Evolutionary conservation across 2,888 invertebrate species (phyloP), one percentile per base, ranked within the genome.

Genomic region (Agonopterix heracliana): DNA sequence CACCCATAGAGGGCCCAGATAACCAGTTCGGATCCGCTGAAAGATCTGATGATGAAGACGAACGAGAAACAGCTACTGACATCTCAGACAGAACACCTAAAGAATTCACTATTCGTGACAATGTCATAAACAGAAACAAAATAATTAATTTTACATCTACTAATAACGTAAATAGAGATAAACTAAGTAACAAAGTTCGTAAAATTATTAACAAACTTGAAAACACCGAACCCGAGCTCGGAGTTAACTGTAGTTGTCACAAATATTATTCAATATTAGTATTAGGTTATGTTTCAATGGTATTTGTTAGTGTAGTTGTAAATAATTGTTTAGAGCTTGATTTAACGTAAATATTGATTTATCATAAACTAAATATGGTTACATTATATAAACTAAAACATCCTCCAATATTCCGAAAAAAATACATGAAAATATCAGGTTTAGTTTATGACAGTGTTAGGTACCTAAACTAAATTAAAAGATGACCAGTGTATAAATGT

Each of bases 11-110:
- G 64, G 83, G 80, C 1, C 92, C 93, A 56, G 92, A 92, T 71
- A 91, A 93, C 64, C 92, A 92, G 64, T 92, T 91, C 56, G 93
- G 93, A 17, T 93, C 93, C 10, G 93, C 93, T 26, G 94, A 94
- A 71, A 90, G 91, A 57, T 92, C 93, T 54, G 91, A 92, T 62
- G 93, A 93, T 57, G 91, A 91, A 64, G 91, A 91, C 47, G 87
- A 87, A 40, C 74, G 63, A 34, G 81, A 81, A 49, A 47, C 58
- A 8, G 60, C 56, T 1, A 71, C 65, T n/a, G 74, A 52, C 59
- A 57, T 46, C 2, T 53, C 63, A 10, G 53, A 61, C 1, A 54
- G 60, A 49, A 51, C 56, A 11, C 50, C 54, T 42, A 58, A 62
- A 34, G 51, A 35, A 54, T 54, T 38, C 14, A 64, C 44, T 5